phyloP scores from a whole-genome alignment of 1,140 invertebrate species.

The Hyposmocoma kahamanoa region DNA sequence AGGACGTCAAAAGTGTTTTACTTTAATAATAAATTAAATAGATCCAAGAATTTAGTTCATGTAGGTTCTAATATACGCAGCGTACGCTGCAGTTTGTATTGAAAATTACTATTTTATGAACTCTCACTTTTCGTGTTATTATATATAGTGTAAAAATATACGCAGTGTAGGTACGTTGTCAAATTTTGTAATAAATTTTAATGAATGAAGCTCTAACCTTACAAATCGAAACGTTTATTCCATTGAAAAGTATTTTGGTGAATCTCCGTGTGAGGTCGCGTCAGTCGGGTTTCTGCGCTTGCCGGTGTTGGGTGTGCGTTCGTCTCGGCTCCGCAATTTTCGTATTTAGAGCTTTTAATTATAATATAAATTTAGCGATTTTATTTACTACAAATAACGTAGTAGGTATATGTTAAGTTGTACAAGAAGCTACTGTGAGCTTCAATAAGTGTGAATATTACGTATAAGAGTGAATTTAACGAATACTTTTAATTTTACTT shows the following conservation, averaged over 20 bases:
- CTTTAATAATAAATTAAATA: too few relatives aligned
- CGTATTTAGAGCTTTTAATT: constrained; percentile 34
- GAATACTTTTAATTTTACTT: constrained; percentile 33
- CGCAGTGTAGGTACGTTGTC: too few relatives aligned
- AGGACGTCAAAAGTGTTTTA: too few relatives aligned
- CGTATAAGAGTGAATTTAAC: constrained; percentile 31
- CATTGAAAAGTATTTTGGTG: constrained; percentile 50
- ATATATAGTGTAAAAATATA: too few relatives aligned
- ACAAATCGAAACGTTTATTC: constrained; percentile 40
- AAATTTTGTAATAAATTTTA: too few relatives aligned
- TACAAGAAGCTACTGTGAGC: constrained; percentile 23
- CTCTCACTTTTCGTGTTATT: too few relatives aligned
- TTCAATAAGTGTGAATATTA: constrained; percentile 25
- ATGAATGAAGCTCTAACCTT: constrained; percentile 41
- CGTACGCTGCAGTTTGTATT: too few relatives aligned
- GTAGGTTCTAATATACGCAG: too few relatives aligned
- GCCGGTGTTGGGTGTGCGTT: constrained; percentile 49
- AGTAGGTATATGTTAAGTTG: constrained; percentile 19
- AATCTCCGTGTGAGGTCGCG: constrained; percentile 48
- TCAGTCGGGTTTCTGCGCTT: constrained; percentile 69
- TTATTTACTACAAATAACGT: constrained; percentile 40
- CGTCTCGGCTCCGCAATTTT: constrained; percentile 49
- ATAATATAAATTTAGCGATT: constrained; percentile 39
- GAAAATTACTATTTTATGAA: too few relatives aligned
- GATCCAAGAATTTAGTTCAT: too few relatives aligned